Conservation (phyloP, 1,140 invertebrate genomes). For the Drosophila mayri region DNA sequence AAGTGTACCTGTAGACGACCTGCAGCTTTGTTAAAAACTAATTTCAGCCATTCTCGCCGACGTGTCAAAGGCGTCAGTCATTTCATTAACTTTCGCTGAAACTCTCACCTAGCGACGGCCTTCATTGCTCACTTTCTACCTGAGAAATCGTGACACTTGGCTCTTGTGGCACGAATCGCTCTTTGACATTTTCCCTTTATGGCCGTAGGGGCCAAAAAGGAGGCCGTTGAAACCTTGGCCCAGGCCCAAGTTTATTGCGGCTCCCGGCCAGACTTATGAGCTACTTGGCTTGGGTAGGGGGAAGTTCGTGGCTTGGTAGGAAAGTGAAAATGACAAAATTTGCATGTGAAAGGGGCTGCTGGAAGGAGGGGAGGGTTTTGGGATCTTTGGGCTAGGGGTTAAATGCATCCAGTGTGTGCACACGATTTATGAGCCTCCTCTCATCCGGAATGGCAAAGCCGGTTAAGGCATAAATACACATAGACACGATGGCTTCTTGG, state of each 20-base stretch:
- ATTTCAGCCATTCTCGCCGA: conserved; percentile 44
- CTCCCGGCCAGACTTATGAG: conserved; percentile 25
- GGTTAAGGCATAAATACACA: conserved; percentile 29
- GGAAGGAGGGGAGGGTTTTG: neutral
- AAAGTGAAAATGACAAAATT: conserved; percentile 65
- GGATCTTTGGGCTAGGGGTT: conserved; percentile 35
- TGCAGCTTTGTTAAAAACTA: conserved; percentile 70
- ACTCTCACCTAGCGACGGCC: conserved; percentile 23
- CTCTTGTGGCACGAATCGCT: conserved; percentile 22
- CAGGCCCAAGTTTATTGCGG: conserved; percentile 53
- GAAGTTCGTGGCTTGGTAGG: conserved; percentile 12
- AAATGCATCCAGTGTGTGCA: conserved; percentile 62
- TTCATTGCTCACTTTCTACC: conserved; percentile 41
- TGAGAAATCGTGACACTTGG: conserved; percentile 55
- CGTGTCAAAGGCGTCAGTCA: conserved; percentile 58
- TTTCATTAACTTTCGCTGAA: conserved; percentile 70
- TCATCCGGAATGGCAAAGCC: conserved; percentile 25
- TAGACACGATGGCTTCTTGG: conserved; percentile 34
- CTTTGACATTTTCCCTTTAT: conserved; percentile 26
- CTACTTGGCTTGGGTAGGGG: conserved; percentile 23
- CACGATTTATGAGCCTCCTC: conserved; percentile 53
- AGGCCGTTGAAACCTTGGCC: conserved; percentile 36
- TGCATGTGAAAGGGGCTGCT: conserved; percentile 44
- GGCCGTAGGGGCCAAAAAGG: conserved; percentile 7
- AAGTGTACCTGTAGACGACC: conserved; percentile 39